A percentile compares a stretch with the other conserved stretches of the same genome.
These are phyloP conservation scores for Remorina albescens DNA, from an alignment of 2,797 vertebrate genomes.

Conservation along the genomic window DNA sequence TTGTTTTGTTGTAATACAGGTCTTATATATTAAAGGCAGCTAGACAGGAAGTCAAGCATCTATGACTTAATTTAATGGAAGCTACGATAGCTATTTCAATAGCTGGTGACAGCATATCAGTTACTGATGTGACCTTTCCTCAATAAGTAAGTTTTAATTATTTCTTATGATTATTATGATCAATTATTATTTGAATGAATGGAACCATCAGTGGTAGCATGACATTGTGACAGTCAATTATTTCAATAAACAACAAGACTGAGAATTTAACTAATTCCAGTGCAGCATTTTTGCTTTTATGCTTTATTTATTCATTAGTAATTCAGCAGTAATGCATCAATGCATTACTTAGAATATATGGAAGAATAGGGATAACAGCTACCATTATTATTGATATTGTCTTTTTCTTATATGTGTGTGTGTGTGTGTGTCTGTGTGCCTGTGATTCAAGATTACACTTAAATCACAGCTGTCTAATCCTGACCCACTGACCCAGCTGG, in stretches of 20 bases:
- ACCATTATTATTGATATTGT: too few species aligned
- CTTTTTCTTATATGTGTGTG: too few species aligned
- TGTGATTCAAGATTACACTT: too few species aligned
- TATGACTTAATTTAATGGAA: too few species aligned
- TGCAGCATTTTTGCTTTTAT: neutral
- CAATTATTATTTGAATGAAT: too few species aligned
- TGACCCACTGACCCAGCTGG: slow-evolving; percentile 83
- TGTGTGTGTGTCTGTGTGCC: too few species aligned
- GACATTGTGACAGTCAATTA: neutral
- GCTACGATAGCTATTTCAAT: too few species aligned
- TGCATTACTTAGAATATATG: neutral
- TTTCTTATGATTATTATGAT: too few species aligned
- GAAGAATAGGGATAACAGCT: neutral
- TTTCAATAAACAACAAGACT: neutral
- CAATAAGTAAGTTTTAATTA: too few species aligned
- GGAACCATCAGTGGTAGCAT: neutral
- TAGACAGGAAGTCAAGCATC: neutral
- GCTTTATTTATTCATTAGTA: neutral
- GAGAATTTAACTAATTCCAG: neutral
- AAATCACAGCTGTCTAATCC: neutral
- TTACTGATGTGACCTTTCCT: neutral
- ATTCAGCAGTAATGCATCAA: neutral
- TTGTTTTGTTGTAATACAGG: neutral
- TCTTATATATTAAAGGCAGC: neutral
- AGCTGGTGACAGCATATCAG: neutral